These are phyloP conservation scores for Brienomyrus brachyistius DNA, from an alignment of 2,113 vertebrate species.

Conservation along the genomic window DNA sequence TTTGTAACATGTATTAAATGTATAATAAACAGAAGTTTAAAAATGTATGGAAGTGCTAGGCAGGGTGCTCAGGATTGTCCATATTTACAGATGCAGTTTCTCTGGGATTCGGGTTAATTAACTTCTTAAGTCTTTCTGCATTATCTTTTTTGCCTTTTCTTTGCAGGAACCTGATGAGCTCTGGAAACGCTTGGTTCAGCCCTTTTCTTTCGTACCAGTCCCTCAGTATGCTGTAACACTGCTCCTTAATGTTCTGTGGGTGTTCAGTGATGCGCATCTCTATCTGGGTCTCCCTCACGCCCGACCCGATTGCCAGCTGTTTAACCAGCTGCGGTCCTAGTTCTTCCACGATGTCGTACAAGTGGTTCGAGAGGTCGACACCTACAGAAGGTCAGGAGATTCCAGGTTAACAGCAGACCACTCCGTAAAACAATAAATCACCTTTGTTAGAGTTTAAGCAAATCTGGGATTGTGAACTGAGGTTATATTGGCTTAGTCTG, in stretches of 20 bases:
- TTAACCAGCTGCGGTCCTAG: constrained; percentile 36
- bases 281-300: constrained; percentile 33
- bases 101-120: not conserved
- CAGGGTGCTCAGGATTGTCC: not conserved
- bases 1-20: no score
- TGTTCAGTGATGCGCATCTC: constrained; percentile 39
- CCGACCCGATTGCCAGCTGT: constrained; percentile 40
- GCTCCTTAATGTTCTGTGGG: constrained; percentile 35
- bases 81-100: not conserved
- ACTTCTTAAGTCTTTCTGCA: constrained; percentile 44
- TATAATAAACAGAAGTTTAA: not conserved
- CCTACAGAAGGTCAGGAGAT: constrained; percentile 35
- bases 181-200: constrained; percentile 36
- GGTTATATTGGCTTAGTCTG: no score
- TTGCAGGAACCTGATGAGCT: constrained; percentile 41
- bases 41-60: not conserved
- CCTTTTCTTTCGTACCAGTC: constrained; percentile 54
- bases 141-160: not conserved
- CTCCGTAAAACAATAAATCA: not conserved
- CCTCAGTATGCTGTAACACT: constrained; percentile 51
- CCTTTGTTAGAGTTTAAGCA: not conserved
- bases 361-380: constrained; percentile 41
- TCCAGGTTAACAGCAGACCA: not conserved
- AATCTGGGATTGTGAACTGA: not conserved
- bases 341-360: constrained; percentile 39